These are phyloP conservation scores for Scartelaos histophorus DNA, from an alignment of 2,113 vertebrate species.

Conservation along the genomic window DNA sequence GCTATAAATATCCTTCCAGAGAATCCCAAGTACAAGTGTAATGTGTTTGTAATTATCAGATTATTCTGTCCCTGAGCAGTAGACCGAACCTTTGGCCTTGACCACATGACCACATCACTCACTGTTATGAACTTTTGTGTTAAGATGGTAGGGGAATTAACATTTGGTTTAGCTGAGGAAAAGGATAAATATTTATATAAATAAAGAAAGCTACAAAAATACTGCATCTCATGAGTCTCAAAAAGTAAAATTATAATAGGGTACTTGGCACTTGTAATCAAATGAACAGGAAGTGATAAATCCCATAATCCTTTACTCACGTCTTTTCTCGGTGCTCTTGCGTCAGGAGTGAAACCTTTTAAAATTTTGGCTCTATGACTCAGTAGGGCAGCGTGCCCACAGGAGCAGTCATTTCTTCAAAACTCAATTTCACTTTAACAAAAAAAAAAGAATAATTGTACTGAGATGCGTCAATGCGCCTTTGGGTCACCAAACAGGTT, in stretches of 20 bases:
- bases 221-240: neutral
- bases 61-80: constrained; percentile 11
- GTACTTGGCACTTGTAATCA: neutral
- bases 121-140: neutral
- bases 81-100: constrained; percentile 13
- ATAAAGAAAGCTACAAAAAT: neutral
- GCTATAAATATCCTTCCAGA: neutral
- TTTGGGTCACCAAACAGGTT: no score
- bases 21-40: neutral
- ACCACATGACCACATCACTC: constrained; percentile 1
- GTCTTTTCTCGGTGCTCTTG: neutral
- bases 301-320: constrained; percentile 9
- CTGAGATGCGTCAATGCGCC: neutral
- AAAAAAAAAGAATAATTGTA: neutral
- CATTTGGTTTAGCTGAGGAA: neutral
- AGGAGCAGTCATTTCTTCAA: neutral
- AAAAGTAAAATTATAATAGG: neutral
- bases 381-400: constrained; percentile 6
- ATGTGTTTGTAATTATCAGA: constrained; percentile 10
- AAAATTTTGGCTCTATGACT: constrained; percentile 13
- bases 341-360: constrained; percentile 9
- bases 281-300: neutral
- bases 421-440: neutral
- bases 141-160: neutral
- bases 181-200: neutral